Base-by-base conservation (phyloP, 2,888 invertebrate genomes). In the Rhamnusium bicolor region DNA sequence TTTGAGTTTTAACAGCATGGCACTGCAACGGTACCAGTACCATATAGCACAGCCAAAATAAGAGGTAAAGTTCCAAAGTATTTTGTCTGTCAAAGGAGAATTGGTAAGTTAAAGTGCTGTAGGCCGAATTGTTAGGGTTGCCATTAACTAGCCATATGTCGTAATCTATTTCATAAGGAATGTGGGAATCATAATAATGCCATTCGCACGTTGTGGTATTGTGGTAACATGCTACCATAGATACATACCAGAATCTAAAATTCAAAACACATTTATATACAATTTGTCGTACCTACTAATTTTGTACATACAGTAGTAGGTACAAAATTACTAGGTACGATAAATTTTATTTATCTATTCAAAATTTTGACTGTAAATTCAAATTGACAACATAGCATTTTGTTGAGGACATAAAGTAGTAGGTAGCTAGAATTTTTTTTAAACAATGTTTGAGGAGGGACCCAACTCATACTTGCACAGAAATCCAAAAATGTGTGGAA, bases 121-220 rank as follows among this genome's bases (percentile, higher is more conserved):
- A 94, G 74, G 94, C 92, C 72, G 95, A 95, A 81, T 93, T 91
- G 86, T 95, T 96, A 0, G 99, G 99, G 88, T 96, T 96, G 24
- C 98, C 98, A 89, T 99, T 99, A 6, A 98, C 98, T 60, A 99
- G 91, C 95, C 97, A 97, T 80, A 99, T 94, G 87, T 99, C 96
- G 87, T 98, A 99, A 65, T 93, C 89, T 12, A 96, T 88, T 65
- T 91, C 88, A 63, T 84, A 85, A 16, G 84, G 79, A 29, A 71
- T 62, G 54, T 76, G 71, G 10, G 91, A 90, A 76, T 91, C 89
- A 76, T 94, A 94, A 82, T 96, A 92, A 81, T 94, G 94, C 97
- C 97, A 98, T 74, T 93, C 91, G 84, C 97, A 98, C 1, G 93
- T 93, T 3, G 91, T 91, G 72, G 91, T 92, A 85, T 97, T 93